A percentile compares a stretch with the other conserved stretches of the same genome.
Evolutionary conservation across 23 tunicate genomes (phyloP).

Genomic region (Oikopleura dioica): DNA sequence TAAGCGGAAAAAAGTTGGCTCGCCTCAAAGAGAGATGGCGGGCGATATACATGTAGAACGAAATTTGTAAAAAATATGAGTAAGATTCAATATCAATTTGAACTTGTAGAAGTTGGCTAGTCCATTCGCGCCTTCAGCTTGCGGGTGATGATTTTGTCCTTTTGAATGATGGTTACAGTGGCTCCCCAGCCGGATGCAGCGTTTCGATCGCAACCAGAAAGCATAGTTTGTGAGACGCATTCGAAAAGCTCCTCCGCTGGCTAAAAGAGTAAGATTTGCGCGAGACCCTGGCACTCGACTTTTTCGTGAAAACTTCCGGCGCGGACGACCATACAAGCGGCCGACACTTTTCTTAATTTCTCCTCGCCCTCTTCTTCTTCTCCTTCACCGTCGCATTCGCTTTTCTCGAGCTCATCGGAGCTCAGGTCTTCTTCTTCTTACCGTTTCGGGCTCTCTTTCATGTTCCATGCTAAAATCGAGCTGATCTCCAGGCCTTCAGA

Average conservation of each 20-base stretch:
- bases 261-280: no score
- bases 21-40: no score
- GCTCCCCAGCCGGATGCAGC: slow-evolving; percentile 96
- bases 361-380: background rate
- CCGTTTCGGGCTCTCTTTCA: no score
- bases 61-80: no score
- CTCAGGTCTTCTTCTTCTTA: background rate
- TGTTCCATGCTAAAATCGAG: no score
- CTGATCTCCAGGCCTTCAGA: no score
- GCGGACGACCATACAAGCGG: slow-evolving; percentile 47
- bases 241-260: slow-evolving; percentile 78
- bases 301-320: slow-evolving; percentile 85
- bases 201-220: slow-evolving; percentile 66
- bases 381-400: background rate
- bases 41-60: no score
- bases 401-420: background rate
- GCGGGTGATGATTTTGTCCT: slow-evolving; percentile 56
- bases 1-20: no score
- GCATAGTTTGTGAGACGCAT: slow-evolving; percentile 63
- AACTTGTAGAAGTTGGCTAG: no score
- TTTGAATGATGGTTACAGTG: slow-evolving; percentile 51
- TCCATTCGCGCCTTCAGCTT: slow-evolving; percentile 83
- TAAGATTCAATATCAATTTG: no score
- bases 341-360: slow-evolving; percentile 8
- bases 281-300: slow-evolving; percentile 34